A percentile compares a stretch with the other conserved stretches of the same genome.
phyloP scores from a whole-genome alignment of 1,140 invertebrate species.

The Drosophila lowei region DNA sequence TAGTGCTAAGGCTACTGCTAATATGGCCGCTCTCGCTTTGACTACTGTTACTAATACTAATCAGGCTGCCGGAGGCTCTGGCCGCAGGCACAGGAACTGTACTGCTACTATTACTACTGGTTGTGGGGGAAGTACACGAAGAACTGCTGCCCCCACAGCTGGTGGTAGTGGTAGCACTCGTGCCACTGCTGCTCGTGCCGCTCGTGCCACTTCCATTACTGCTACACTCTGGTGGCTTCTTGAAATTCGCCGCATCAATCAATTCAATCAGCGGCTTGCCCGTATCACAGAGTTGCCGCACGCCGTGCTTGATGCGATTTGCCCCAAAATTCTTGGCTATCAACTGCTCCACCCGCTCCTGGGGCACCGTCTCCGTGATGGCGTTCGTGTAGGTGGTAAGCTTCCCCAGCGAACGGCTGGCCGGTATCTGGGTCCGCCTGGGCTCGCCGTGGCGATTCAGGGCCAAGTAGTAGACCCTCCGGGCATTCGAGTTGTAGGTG shows the following conservation, averaged over 20 bases:
- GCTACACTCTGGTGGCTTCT: conserved; percentile 68
- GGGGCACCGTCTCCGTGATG: conserved; percentile 86
- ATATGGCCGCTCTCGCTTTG: conserved; percentile 75
- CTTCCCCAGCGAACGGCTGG: conserved; percentile 87
- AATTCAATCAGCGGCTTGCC: conserved; percentile 80
- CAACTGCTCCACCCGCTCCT: conserved; percentile 84
- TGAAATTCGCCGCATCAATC: conserved; percentile 69
- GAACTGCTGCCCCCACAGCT: conserved; percentile 36
- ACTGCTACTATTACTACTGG: conserved; percentile 59
- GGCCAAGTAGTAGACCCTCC: conserved; percentile 89
- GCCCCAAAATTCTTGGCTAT: conserved; percentile 81
- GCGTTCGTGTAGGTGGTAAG: conserved; percentile 88
- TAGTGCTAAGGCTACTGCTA: conserved; percentile 64
- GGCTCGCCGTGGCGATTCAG: conserved; percentile 88
- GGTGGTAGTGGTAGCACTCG: conserved; percentile 4
- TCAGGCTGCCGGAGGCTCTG: conserved; percentile 65
- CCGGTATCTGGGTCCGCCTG: conserved; percentile 87
- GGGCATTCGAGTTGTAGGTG: conserved; percentile 88
- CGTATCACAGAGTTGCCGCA: conserved; percentile 83
- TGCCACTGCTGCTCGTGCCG: conserved; percentile 36
- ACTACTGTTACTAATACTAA: conserved; percentile 80
- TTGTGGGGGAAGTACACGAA: no score
- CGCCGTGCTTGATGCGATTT: conserved; percentile 82
- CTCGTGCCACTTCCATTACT: conserved; percentile 37
- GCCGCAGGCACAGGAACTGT: conserved; percentile 73